These are phyloP conservation scores for Megaceryle alcyon DNA, from an alignment of 2,797 vertebrate species.

Conservation along the genomic window DNA sequence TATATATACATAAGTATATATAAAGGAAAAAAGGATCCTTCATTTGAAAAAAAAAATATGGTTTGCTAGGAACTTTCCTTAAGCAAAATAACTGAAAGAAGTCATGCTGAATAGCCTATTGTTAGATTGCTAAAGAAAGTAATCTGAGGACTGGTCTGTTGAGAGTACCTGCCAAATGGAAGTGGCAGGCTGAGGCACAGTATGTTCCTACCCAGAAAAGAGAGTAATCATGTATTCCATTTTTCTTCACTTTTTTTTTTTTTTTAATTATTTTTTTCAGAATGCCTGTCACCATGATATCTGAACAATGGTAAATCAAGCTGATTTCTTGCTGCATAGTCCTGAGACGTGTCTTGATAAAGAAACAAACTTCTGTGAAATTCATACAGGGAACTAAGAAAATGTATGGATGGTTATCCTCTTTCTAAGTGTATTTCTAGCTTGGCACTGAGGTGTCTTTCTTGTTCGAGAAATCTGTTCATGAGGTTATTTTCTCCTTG, in stretches of 20 bases:
- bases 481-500: background rate
- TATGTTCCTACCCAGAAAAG: background rate
- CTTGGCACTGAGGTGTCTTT: background rate
- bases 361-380: background rate
- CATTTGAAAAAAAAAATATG: background rate
- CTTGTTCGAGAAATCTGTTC: background rate
- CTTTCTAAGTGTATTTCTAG: background rate
- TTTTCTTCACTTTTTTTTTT: background rate
- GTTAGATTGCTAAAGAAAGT: background rate
- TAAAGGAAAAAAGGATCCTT: background rate
- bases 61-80: background rate
- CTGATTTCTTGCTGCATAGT: background rate
- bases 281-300: background rate
- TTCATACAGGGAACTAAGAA: background rate
- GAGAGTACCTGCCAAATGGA: background rate
- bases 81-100: background rate
- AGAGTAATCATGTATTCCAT: background rate
- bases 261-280: background rate
- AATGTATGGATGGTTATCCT: background rate
- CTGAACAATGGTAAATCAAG: slow-evolving; percentile 19
- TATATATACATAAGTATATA: fast-evolving
- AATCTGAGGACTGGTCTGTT: background rate
- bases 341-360: background rate
- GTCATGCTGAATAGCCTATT: background rate
- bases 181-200: background rate